Evolutionary conservation across 2,113 vertebrate species (phyloP), one percentile per base, ranked within the genome.

Genomic region (Brienomyrus longianalis): DNA sequence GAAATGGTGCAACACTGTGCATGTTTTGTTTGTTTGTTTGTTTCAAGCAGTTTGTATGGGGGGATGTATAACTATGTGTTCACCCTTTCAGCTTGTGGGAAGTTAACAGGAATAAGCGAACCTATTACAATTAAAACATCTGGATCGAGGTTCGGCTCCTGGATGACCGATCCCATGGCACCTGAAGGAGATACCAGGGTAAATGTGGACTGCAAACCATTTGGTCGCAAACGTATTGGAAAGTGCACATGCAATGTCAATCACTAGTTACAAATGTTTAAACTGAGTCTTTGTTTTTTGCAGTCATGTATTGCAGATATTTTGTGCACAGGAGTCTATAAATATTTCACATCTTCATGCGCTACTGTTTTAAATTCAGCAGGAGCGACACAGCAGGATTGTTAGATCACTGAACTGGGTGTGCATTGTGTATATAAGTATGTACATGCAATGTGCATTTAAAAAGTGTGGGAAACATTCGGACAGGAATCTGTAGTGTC

Each of bases 131-230:
- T 99, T 93, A 99, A 99, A 96, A 97, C 97, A 15, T 99, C 98
- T 0, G 98, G 98, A 74, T 99, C 98, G 9, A 95, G 98, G 91
- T 99, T 99, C 0, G 98, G 98, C 52, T 99, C 98, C 17, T 99
- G 98, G 98, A 99, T 99, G 98, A 99, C 98, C 0, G 98, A 99
- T 89, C 98, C 98, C 1, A 94, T 98, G 87, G 98, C 98, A 31
- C 97, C 98, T 0, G 98, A 99, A 93, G 98, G 98, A 87, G 98
- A 99, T 59, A 99, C 96, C 83, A 96, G 98, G 96, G 98, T 99
- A 95, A 93, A 97, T 91, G 1, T 0, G 88, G 70, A 19, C 59
- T 10, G 11, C 47, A 59, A 19, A 83, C 19, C 80, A 47, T 45
- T 54, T 54, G 10, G 50, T 11, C 23, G n/a, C 4, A 10, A 50